phyloP scores from a whole-genome alignment of 2,888 invertebrate species.

The Azorinus chamasolen region DNA sequence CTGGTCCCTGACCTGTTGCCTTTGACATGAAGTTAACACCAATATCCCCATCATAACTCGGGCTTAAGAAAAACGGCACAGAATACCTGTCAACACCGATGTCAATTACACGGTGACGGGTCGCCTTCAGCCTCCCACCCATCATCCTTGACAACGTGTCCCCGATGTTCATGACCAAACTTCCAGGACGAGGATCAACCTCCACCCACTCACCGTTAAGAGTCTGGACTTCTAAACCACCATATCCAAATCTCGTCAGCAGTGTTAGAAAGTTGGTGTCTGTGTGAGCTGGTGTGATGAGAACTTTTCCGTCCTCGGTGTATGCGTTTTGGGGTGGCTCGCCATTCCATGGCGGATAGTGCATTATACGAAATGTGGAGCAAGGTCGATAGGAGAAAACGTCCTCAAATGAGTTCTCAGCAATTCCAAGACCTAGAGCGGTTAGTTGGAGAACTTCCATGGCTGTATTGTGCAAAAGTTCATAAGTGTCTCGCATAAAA shows the following conservation, averaged over 20 bases:
- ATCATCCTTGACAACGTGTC: constrained; percentile 73
- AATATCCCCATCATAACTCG: constrained; percentile 68
- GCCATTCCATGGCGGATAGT: constrained; percentile 70
- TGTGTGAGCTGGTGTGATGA: constrained; percentile 70
- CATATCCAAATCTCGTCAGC: constrained; percentile 65
- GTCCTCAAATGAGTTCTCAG: constrained; percentile 67
- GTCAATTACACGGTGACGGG: constrained; percentile 71
- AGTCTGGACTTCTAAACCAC: constrained; percentile 63
- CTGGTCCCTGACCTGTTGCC: constrained; percentile 50
- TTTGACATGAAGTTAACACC: constrained; percentile 66
- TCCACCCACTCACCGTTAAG: constrained; percentile 63
- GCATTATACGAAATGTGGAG: constrained; percentile 70
- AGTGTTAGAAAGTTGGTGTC: constrained; percentile 72
- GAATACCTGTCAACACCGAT: constrained; percentile 65
- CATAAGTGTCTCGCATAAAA: constrained; percentile 54
- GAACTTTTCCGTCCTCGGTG: constrained; percentile 64
- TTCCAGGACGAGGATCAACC: constrained; percentile 68
- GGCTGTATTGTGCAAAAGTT: constrained; percentile 61
- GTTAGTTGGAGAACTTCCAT: constrained; percentile 70
- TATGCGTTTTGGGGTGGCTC: constrained; percentile 53
- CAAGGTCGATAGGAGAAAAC: constrained; percentile 68
- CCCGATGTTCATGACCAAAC: constrained; percentile 74
- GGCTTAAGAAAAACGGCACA: constrained; percentile 74
- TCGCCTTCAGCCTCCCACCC: constrained; percentile 70
- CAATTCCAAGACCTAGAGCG: constrained; percentile 66